Base-by-base conservation (phyloP, 2,888 invertebrate genomes). In the Drosophila buzzatii region DNA sequence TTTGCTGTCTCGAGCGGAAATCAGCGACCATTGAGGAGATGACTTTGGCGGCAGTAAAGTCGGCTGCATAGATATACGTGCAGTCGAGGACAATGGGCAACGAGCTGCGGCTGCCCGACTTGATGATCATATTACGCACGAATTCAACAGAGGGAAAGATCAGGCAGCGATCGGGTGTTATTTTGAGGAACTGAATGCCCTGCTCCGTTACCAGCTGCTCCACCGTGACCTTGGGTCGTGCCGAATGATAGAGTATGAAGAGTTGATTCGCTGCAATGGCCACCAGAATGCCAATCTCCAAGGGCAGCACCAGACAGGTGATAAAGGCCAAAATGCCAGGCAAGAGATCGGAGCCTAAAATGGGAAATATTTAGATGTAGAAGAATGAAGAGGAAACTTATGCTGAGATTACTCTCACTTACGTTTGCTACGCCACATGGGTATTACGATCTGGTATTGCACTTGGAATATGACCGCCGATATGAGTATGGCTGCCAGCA, bases 101-200 rank as follows among this genome's bases (percentile, higher is more conserved):
- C 0, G 85, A 75, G 3, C 90, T 82, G 42, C 95, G 95, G 9
- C 94, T 93, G 73, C 97, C 96, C 88, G 96, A 96, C 93, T 98
- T 97, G 69, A 96, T 96, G 49, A 98, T 97, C 76, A 97, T 94
- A 88, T 96, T 96, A 71, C 97, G 95, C 70, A 98, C 96, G 93
- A 98, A 97, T 92, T 97, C 97, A 64, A 97, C 97, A 0, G 97
- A 97, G 20, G 98, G 98, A 93, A 98, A 98, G 92, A 97, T 97
- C 44, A 98, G 94, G 92, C 97, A 97, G 76, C 97, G 95, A 93
- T 97, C 97, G 10, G 97, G 97, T 39, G 97, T 97, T 73, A 97
- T 94, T 94, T 97, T 96, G 49, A 97, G 93, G 92, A 97, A 97
- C 85, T 96, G 95, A 42, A 95, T 94, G 62, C 96, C 96, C 53